Conservation (phyloP, 2,113 vertebrate genomes). For the Pelmatolapia mariae region DNA sequence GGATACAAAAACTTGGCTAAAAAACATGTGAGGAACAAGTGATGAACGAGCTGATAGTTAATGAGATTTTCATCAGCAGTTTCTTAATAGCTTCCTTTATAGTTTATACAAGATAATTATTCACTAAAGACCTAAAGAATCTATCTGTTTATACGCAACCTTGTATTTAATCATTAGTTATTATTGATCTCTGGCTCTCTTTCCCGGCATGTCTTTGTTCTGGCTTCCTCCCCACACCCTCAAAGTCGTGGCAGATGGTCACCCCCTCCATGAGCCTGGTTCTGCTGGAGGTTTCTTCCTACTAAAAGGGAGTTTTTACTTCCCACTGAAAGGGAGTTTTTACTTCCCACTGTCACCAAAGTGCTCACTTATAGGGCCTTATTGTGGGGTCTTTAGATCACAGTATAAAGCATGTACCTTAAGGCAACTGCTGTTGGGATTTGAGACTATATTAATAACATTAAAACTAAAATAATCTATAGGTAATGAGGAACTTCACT, state of each 20-base stretch:
- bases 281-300: background rate
- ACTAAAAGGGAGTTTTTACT: background rate
- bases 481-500: background rate
- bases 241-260: background rate
- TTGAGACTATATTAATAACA: background rate
- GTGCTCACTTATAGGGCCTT: background rate
- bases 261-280: background rate
- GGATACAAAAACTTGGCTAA: background rate
- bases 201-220: background rate
- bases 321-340: background rate
- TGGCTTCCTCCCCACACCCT: background rate
- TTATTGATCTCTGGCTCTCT: background rate
- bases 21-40: background rate
- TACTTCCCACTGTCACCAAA: background rate
- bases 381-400: background rate
- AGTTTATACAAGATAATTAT: background rate
- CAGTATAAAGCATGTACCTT: background rate
- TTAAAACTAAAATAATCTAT: background rate
- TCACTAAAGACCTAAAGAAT: background rate
- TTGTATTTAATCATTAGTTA: background rate
- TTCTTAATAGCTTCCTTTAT: background rate
- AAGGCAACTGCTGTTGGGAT: background rate
- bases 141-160: background rate
- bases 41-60: fast-evolving
- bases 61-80: background rate